Evolutionary conservation across 2,797 vertebrate genomes (phyloP), one percentile per base, ranked within the genome.

Genomic region (Carcharodon carcharias): DNA sequence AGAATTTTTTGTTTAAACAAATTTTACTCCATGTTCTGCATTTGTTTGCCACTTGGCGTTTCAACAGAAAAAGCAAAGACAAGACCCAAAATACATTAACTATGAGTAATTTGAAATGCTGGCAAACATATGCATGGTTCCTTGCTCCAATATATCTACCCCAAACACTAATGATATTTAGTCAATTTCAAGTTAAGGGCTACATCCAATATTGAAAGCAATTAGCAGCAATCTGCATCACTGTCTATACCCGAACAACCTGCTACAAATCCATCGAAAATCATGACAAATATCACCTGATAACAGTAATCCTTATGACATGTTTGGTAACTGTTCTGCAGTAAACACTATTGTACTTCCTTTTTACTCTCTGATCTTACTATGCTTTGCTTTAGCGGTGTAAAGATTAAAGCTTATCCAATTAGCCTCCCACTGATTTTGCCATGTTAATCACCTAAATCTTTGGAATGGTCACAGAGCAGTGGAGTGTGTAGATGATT

Each of bases 321-420:
- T 97, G 98, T 98, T 98, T 98, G 98, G 98, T 97, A 98, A 98
- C 97, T 97, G 56, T 97, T 97, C 97, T 96, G 97, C 97, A 96
- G 97, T 97, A 96, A 97, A 96, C 97, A 96, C 96, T 96, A 97
- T 97, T 97, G 18, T 97, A 97, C 98, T 98, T 99, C 98, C 98
- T 98, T 96, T 96, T 96, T 96, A 97, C 97, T 56, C 69, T 98
- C 97, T 97, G 97, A 97, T 97, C 97, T 97, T 97, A 97, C 54
- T 96, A 71, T 18, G 97, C 97, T 96, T 96, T 26, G 71, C 96
- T 97, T 96, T 96, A 96, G 97, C 97, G 97, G 98, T 98, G 98
- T 98, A 98, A 99, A 99, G 98, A 99, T 98, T 98, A 98, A 98
- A 98, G 98, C 97, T 98, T 97, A 98, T 98, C 99, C 99, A 99